phyloP scores from a whole-genome alignment of 2,113 vertebrate species.

The Symphodus melops region DNA sequence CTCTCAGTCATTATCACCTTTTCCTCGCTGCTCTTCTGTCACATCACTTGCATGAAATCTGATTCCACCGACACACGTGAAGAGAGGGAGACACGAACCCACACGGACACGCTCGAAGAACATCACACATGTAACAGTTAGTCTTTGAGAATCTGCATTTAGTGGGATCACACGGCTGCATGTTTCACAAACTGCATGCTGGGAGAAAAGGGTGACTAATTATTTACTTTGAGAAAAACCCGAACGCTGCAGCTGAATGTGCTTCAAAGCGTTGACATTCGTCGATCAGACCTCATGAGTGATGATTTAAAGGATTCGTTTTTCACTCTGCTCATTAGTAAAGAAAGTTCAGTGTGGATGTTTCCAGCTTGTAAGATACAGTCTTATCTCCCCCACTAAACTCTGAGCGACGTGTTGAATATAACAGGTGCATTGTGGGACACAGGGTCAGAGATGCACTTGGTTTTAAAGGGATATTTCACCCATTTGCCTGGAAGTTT shows the following conservation, averaged over 20 bases:
- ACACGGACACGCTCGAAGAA: neutral
- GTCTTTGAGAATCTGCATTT: neutral
- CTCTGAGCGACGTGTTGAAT: no score
- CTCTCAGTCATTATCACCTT: constrained; percentile 24
- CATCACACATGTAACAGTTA: neutral
- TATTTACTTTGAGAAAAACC: neutral
- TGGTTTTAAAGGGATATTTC: no score
- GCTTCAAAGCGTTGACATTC: neutral
- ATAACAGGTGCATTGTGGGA: no score
- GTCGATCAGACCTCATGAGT: neutral
- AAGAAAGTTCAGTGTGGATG: constrained; percentile 13
- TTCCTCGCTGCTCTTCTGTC: neutral
- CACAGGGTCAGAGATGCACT: no score
- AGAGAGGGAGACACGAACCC: neutral
- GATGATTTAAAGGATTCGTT: constrained; percentile 14
- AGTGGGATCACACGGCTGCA: no score
- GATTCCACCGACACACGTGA: neutral
- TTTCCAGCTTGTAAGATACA: constrained; percentile 42
- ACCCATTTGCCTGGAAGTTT: no score
- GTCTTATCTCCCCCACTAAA: constrained; percentile 46
- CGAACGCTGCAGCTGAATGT: neutral
- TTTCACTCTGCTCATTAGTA: constrained; percentile 60
- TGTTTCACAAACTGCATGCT: no score
- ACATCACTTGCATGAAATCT: constrained; percentile 1
- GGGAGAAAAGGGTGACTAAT: no score